Evolutionary conservation across 2,113 vertebrate genomes (phyloP).

Genomic region (Rhodinocichla rosea): DNA sequence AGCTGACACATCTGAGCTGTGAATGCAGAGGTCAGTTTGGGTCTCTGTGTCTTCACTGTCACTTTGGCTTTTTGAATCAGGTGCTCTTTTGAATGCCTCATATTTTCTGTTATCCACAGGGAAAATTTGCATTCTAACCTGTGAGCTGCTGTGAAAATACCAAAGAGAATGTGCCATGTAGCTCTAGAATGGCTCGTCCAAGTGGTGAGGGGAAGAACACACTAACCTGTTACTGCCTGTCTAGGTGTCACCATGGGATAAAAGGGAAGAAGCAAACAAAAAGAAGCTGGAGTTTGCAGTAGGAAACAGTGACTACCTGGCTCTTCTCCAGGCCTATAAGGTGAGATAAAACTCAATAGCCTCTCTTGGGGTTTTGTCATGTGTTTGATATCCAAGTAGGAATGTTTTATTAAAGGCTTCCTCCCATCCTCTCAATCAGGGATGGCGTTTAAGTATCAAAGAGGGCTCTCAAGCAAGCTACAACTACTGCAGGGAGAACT

Average conservation of each 20-base stretch:
- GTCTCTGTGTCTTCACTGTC: neutral
- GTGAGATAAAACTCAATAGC: constrained; percentile 56
- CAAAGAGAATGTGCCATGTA: neutral
- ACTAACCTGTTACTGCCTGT: neutral
- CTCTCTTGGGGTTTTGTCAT: neutral
- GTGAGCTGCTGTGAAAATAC: neutral
- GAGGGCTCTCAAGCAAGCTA: constrained; percentile 78
- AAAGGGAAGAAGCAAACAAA: constrained; percentile 91
- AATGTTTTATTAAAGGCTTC: neutral
- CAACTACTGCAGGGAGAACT: constrained; percentile 91
- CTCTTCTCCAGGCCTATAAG: constrained; percentile 92
- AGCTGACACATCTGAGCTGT: neutral
- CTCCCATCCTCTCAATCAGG: constrained; percentile 66
- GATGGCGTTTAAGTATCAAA: constrained; percentile 84
- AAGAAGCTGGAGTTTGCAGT: constrained; percentile 90
- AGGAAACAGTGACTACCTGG: constrained; percentile 92
- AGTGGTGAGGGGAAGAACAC: neutral
- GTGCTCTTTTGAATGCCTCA: neutral
- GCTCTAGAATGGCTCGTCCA: neutral
- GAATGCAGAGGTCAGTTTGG: neutral
- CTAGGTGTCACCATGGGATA: constrained; percentile 95
- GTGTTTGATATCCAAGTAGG: neutral
- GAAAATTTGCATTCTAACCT: neutral
- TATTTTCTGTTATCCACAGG: neutral
- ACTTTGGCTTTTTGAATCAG: neutral